Conservation (phyloP, 1,140 invertebrate species). For the Drosophila rhopaloa region DNA sequence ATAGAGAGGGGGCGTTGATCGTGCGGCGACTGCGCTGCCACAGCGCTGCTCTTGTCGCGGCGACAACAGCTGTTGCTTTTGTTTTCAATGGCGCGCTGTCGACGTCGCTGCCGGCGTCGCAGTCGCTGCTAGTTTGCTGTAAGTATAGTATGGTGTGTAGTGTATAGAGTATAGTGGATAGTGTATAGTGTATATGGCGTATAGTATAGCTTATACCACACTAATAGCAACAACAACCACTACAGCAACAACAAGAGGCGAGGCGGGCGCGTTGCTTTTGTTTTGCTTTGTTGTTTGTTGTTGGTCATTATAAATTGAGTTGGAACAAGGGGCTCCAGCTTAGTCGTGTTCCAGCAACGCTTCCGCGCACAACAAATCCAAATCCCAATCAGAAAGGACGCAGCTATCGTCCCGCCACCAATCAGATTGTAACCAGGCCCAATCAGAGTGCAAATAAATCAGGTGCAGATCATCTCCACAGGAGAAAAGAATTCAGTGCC, state of each 20-base stretch:
- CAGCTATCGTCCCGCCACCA: slow-evolving; percentile 8
- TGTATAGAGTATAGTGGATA: slow-evolving; percentile 9
- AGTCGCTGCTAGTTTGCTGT: slow-evolving; percentile 59
- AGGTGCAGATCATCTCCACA: slow-evolving; percentile 16
- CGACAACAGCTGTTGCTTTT: slow-evolving; percentile 58
- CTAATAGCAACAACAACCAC: slow-evolving; percentile 50
- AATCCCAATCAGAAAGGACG: slow-evolving; percentile 18
- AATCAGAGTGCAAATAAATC: slow-evolving; percentile 17
- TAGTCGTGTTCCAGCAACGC: slow-evolving; percentile 84
- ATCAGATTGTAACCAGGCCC: background rate
- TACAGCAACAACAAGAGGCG: slow-evolving; percentile 17
- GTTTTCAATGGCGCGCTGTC: slow-evolving; percentile 47
- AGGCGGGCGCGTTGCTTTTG: slow-evolving; percentile 32
- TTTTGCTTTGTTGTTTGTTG: slow-evolving; percentile 62
- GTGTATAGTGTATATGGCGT: slow-evolving; percentile 9
- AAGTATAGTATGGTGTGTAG: slow-evolving; percentile 31
- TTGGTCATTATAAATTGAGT: slow-evolving; percentile 84
- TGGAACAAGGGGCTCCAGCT: slow-evolving; percentile 74
- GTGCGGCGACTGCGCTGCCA: slow-evolving; percentile 27
- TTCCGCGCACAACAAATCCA: slow-evolving; percentile 63
- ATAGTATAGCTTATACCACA: slow-evolving; percentile 55
- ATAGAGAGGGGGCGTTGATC: slow-evolving; percentile 20
- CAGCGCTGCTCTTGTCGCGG: slow-evolving; percentile 12
- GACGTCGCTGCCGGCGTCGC: slow-evolving; percentile 24
- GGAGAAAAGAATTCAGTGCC: slow-evolving; percentile 17